Evolutionary conservation across 2,797 vertebrate genomes (phyloP), one percentile per base, ranked within the genome.

Genomic region (Pseudomugil gertrudae): DNA sequence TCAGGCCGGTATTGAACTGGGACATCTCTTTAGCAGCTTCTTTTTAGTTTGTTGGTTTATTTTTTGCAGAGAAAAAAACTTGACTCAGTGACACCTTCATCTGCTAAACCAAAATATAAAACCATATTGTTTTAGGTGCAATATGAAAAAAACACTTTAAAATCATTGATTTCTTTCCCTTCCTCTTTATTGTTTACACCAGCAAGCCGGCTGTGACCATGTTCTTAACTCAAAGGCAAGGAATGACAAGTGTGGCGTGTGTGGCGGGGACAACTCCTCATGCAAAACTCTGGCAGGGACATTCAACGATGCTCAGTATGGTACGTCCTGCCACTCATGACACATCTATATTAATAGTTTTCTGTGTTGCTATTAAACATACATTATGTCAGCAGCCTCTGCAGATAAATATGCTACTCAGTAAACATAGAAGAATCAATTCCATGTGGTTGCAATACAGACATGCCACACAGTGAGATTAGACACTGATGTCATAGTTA

Each of bases 121-220:
- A 4, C 10, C 10, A 30, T 63, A 35, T 1, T 1, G 30, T 72
- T 55, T 23, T 30, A 36, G 55, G 19, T 13, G 9, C 17, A 24
- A 9, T 5, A 50, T 48, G 35, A 23, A 61, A 10, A 36, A 11
- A 59, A n/a, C 8, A 11, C 19, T 47, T 2, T 43, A 35, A 66
- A 66, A 36, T 62, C 43, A 30, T 10, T 40, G 38, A 40, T 40
- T 15, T 19, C 5, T 40, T 43, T 43, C 7, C 17, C 17, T 53
- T 32, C 72, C 8, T 62, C 26, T 11, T 57, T 8, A 2, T 82
- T 2, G 66, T n/a, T 33, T 64, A 65, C 45, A 56, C 19, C 88
- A 99, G 98, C 97, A 98, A 98, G 98, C 98, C 53, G 98, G 98
- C 77, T 99, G 98, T 79, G 97, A 99, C 87, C 96, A 97, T 0